Percentiles rank a stretch among this genome's conserved stretches.
phyloP scores from a whole-genome alignment of 2,113 vertebrate genomes.

The Tachuris rubrigastra region DNA sequence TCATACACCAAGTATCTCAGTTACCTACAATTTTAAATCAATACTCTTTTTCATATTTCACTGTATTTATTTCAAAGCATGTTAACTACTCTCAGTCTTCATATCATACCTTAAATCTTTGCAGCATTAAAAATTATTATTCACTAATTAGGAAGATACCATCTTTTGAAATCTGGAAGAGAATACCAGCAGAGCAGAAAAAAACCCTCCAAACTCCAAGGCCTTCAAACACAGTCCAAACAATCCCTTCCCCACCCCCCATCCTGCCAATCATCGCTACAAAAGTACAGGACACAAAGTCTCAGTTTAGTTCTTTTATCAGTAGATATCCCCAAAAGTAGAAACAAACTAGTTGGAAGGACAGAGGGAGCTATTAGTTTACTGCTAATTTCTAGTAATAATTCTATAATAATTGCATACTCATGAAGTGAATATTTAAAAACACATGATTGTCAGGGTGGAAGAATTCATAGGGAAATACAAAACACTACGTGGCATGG shows the following conservation, averaged over 20 bases:
- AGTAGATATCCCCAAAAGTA: neutral
- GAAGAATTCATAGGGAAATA: neutral
- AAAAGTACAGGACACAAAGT: neutral
- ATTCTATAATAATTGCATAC: neutral
- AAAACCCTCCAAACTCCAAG: neutral
- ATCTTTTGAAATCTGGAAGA: neutral
- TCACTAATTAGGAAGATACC: neutral
- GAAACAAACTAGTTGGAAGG: neutral
- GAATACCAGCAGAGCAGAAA: neutral
- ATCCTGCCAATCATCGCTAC: neutral
- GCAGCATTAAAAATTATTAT: neutral
- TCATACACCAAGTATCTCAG: neutral
- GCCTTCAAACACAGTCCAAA: neutral
- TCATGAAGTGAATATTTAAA: neutral
- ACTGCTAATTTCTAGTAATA: neutral
- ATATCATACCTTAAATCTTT: neutral
- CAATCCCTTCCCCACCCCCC: accelerated
- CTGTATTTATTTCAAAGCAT: neutral
- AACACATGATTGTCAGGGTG: neutral
- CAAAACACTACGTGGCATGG: neutral
- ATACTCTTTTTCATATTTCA: neutral
- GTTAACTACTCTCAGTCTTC: neutral
- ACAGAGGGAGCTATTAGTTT: neutral
- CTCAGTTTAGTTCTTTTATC: neutral
- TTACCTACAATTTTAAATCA: neutral